Conservation (phyloP, 2,797 vertebrate genomes). For the Cuniculus paca region DNA sequence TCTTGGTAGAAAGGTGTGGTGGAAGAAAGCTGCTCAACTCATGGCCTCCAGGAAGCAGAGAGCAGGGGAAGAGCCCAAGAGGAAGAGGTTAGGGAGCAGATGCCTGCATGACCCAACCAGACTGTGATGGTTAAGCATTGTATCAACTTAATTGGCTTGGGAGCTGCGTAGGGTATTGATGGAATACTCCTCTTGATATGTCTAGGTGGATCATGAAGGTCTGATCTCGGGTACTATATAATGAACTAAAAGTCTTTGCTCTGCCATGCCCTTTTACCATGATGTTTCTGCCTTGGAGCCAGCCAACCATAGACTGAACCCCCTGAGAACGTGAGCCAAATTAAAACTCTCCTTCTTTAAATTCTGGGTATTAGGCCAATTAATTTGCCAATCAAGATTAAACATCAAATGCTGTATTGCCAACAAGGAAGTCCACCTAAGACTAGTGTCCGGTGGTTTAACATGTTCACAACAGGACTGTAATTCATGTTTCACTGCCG, state of each 20-base stretch:
- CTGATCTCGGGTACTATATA: neutral
- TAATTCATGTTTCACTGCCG: neutral
- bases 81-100: neutral
- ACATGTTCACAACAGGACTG: neutral
- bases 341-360: neutral
- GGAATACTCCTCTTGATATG: neutral
- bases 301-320: neutral
- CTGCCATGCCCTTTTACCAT: neutral
- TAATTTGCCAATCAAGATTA: neutral
- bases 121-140: neutral
- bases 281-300: neutral
- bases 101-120: neutral
- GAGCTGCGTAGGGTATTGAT: neutral
- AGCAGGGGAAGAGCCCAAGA: neutral
- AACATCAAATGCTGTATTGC: neutral
- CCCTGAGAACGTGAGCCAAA: neutral
- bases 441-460: neutral
- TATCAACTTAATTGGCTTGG: neutral
- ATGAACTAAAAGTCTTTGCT: neutral
- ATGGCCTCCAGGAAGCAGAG: neutral
- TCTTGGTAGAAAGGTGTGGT: neutral
- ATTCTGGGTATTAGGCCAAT: neutral
- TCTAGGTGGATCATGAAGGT: neutral
- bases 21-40: neutral
- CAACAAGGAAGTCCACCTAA: neutral